Conservation (phyloP, 1,140 invertebrate species). For the Philotrypesis tridentata region DNA sequence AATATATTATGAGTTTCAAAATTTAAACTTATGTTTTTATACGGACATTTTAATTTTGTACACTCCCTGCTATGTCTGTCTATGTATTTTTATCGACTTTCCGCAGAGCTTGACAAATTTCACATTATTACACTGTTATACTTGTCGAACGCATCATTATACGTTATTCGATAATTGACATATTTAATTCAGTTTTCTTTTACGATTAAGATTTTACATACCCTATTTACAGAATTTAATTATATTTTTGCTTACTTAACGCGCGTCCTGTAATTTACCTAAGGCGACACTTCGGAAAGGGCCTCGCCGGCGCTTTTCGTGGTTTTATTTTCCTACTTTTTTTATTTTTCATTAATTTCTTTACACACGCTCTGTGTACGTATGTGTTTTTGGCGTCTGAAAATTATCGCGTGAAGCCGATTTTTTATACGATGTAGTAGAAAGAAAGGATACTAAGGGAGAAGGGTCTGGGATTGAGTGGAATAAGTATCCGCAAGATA, state of each 20-base stretch:
- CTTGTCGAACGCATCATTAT: background rate
- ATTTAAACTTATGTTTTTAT: background rate
- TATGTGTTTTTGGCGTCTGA: conserved; percentile 27
- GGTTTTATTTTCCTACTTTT: conserved; percentile 15
- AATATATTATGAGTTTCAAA: background rate
- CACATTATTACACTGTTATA: background rate
- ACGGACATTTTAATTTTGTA: conserved; percentile 4
- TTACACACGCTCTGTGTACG: background rate
- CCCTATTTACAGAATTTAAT: conserved; percentile 45
- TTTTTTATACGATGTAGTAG: conserved; percentile 17
- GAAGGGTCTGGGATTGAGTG: background rate
- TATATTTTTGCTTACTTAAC: conserved; percentile 41
- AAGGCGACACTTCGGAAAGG: conserved; percentile 48
- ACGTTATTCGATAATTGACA: conserved; percentile 48
- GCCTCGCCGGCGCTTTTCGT: conserved; percentile 36
- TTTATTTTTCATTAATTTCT: background rate
- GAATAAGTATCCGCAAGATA: background rate
- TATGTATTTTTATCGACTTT: background rate
- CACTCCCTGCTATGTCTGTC: background rate
- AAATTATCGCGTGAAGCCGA: conserved; percentile 46
- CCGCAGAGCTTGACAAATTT: background rate
- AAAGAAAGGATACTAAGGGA: conserved; percentile 16
- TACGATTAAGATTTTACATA: conserved; percentile 32
- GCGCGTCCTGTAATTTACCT: conserved; percentile 48
- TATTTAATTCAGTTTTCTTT: conserved; percentile 48